phyloP scores from a whole-genome alignment of 2,888 invertebrate species.

The Ornithoptera alexandrae region DNA sequence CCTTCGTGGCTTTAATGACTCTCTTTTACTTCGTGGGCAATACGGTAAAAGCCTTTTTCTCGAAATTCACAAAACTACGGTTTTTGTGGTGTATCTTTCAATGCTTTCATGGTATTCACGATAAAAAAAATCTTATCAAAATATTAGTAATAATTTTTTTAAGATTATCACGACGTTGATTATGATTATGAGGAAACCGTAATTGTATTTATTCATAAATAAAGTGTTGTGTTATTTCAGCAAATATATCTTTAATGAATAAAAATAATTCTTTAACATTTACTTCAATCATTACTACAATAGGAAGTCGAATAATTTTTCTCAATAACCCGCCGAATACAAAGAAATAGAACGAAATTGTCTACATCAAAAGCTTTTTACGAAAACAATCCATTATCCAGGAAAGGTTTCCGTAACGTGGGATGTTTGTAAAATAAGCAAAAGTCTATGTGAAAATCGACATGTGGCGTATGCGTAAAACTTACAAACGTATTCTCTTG shows the following conservation, averaged over 20 bases:
- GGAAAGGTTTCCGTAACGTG: slow-evolving; percentile 8
- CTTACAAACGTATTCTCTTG: slow-evolving; percentile 9
- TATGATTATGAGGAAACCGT: too few species aligned
- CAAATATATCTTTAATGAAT: background rate
- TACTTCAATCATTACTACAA: background rate
- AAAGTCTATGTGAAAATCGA: slow-evolving; percentile 9
- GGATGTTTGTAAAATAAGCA: slow-evolving; percentile 13
- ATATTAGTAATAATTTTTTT: too few species aligned
- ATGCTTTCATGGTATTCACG: too few species aligned
- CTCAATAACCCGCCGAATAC: background rate
- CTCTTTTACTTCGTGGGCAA: background rate
- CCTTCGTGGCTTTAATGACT: background rate
- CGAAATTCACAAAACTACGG: too few species aligned
- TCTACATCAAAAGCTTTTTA: slow-evolving; percentile 10
- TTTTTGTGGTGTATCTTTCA: too few species aligned
- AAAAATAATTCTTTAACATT: background rate
- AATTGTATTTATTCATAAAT: background rate
- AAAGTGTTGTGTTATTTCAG: background rate
- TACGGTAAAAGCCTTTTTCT: background rate
- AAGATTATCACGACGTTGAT: too few species aligned
- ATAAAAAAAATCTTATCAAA: too few species aligned
- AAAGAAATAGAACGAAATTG: background rate
- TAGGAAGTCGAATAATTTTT: background rate
- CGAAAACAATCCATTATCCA: slow-evolving; percentile 18
- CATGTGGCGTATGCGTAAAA: slow-evolving; percentile 12